These are phyloP conservation scores for Pinna nobilis DNA, from an alignment of 1,140 invertebrate species.

Conservation along the genomic window DNA sequence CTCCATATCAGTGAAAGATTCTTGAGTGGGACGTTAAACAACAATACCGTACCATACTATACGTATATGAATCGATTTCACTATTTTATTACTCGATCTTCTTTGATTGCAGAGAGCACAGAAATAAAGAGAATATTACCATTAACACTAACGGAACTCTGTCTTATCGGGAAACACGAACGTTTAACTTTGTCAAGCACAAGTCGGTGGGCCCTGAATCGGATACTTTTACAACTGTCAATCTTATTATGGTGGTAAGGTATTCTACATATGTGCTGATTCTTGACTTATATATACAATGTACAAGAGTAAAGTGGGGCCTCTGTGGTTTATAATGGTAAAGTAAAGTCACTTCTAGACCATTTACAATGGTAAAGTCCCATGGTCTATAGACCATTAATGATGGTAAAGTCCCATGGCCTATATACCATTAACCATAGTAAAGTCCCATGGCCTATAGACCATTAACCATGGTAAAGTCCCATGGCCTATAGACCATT, in stretches of 20 bases:
- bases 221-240: slow-evolving; percentile 72
- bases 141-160: slow-evolving; percentile 70
- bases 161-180: slow-evolving; percentile 62
- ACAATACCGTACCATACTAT: too few relatives aligned
- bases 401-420: too few relatives aligned
- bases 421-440: too few relatives aligned
- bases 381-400: too few relatives aligned
- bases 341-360: neutral
- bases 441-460: too few relatives aligned
- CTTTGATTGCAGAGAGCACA: slow-evolving; percentile 62
- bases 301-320: neutral
- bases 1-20: too few relatives aligned
- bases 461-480: too few relatives aligned
- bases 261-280: neutral
- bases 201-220: slow-evolving; percentile 65
- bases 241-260: slow-evolving; percentile 72
- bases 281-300: neutral
- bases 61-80: too few relatives aligned
- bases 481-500: too few relatives aligned
- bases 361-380: neutral
- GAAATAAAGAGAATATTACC: slow-evolving; percentile 69
- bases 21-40: too few relatives aligned
- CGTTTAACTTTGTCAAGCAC: slow-evolving; percentile 52
- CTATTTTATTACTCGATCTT: neutral
- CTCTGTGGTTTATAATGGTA: neutral